Evolutionary conservation across 2,113 vertebrate genomes (phyloP).

Genomic region (Gallinago undulata): DNA sequence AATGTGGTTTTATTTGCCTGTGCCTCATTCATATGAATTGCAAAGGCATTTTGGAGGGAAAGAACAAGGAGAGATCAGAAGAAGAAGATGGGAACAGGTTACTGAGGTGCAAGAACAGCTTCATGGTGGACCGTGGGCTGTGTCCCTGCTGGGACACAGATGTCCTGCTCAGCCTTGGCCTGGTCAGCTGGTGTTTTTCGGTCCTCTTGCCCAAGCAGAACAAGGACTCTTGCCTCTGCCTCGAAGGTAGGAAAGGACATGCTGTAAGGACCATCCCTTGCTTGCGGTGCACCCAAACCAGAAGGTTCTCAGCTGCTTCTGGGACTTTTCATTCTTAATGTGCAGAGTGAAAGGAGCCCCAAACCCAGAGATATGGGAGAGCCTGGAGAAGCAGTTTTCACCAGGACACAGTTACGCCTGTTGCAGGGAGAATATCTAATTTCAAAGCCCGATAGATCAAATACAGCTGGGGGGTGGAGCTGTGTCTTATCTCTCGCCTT

Average conservation of each 20-base stretch:
- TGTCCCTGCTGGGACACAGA: not conserved
- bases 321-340: rapidly evolving
- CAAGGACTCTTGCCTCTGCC: not conserved
- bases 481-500: not conserved
- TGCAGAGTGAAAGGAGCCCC: not conserved
- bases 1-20: not conserved
- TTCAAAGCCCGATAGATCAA: not conserved
- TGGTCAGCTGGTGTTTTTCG: not conserved
- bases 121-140: not conserved
- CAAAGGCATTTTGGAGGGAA: not conserved
- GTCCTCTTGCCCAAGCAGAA: not conserved
- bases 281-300: not conserved
- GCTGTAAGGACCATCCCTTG: not conserved
- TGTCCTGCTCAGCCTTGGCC: not conserved
- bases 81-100: not conserved
- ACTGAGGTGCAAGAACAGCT: not conserved
- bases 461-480: slow-evolving; percentile 26
- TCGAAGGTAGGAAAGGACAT: not conserved
- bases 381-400: not conserved
- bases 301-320: not conserved
- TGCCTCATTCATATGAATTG: not conserved
- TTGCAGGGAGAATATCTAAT: not conserved
- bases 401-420: not conserved
- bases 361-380: rapidly evolving
- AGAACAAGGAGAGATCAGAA: not conserved